Evolutionary conservation across 2,888 invertebrate genomes (phyloP).

Genomic region (Acanthosepion esculentum): DNA sequence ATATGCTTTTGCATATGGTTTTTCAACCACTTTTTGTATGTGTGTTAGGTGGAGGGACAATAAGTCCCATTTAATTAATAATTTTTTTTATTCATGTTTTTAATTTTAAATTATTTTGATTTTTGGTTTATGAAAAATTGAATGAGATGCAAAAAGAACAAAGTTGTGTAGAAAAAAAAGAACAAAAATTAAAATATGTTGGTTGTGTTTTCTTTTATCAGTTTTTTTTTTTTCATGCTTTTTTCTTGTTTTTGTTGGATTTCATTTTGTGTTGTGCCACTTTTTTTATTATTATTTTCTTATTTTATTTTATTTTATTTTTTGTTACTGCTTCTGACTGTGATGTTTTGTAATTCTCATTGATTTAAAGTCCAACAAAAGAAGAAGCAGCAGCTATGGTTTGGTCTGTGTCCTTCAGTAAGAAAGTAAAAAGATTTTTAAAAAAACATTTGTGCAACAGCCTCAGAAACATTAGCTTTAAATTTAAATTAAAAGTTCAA

Average conservation of each 20-base stretch:
- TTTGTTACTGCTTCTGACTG: background rate
- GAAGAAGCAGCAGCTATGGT: background rate
- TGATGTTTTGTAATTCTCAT: background rate
- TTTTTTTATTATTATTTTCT: background rate
- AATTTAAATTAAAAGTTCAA: background rate
- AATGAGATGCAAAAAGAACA: background rate
- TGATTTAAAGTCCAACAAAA: background rate
- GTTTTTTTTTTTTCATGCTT: background rate
- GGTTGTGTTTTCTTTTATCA: background rate
- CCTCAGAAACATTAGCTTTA: conserved; percentile 25
- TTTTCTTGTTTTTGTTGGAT: background rate
- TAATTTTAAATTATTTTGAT: background rate
- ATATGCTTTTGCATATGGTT: too few relatives aligned
- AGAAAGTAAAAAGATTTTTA: background rate
- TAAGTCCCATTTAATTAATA: too few relatives aligned
- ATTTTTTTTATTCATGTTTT: too few relatives aligned
- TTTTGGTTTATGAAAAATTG: background rate
- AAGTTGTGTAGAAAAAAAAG: background rate
- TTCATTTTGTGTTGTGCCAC: background rate
- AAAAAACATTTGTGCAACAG: background rate
- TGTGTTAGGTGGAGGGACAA: too few relatives aligned
- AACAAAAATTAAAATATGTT: background rate
- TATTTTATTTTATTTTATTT: background rate
- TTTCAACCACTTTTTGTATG: too few relatives aligned
- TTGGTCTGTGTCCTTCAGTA: background rate